Conservation (phyloP, 2,797 vertebrate genomes). For the Cossypha heuglini region DNA sequence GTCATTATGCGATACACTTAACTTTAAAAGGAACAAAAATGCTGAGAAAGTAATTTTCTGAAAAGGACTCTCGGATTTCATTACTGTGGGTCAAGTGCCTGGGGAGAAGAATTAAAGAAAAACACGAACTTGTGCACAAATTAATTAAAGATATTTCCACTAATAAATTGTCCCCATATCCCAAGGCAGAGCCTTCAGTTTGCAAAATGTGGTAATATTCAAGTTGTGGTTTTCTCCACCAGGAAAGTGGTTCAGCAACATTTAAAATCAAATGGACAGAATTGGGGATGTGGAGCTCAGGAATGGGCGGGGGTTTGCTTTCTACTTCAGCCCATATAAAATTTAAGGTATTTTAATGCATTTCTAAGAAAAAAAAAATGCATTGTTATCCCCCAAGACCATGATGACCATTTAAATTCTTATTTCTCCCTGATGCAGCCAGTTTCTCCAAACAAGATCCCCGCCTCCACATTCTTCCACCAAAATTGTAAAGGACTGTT, state of each 20-base stretch:
- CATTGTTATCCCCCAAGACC: not conserved
- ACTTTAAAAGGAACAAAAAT: slow-evolving; percentile 79
- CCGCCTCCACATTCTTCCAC: slow-evolving; percentile 29
- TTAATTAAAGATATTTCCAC: slow-evolving; percentile 81
- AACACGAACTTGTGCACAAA: slow-evolving; percentile 80
- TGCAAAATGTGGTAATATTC: slow-evolving; percentile 74
- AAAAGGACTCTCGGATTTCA: slow-evolving; percentile 76
- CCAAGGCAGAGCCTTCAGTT: slow-evolving; percentile 74
- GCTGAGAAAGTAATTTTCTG: slow-evolving; percentile 79
- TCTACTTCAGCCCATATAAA: slow-evolving; percentile 39
- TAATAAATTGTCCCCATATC: slow-evolving; percentile 78
- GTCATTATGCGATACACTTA: slow-evolving; percentile 77
- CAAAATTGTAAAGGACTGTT: slow-evolving; percentile 5
- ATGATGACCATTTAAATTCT: slow-evolving; percentile 14
- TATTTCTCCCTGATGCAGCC: slow-evolving; percentile 14
- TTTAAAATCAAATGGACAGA: slow-evolving; percentile 68
- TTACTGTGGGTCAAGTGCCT: slow-evolving; percentile 78
- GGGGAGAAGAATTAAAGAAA: slow-evolving; percentile 79
- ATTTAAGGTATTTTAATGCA: slow-evolving; percentile 29
- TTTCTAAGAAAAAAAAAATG: not conserved
- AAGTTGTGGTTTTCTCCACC: slow-evolving; percentile 70
- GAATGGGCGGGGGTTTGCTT: not conserved
- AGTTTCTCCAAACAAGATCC: slow-evolving; percentile 23
- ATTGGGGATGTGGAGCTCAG: not conserved
- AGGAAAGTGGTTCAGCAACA: slow-evolving; percentile 58